Percentiles rank a stretch among this genome's conserved stretches.
Conservation (phyloP, 2,113 vertebrate species). For the Thermophis baileyi region DNA sequence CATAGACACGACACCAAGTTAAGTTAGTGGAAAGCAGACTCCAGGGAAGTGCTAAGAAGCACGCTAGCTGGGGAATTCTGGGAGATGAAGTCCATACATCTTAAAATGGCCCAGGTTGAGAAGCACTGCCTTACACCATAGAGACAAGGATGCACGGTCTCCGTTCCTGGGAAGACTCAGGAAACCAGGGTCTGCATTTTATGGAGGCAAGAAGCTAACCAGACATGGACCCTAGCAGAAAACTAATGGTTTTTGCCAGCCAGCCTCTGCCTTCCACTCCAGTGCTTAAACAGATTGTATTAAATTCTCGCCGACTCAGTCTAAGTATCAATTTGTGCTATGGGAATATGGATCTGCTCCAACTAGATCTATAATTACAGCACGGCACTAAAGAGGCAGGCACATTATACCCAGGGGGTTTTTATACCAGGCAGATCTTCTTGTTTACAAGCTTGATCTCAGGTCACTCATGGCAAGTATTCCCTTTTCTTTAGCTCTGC, state of each 20-base stretch:
- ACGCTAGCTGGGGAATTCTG: background rate
- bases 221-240: background rate
- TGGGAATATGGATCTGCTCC: constrained; percentile 44
- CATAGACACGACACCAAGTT: background rate
- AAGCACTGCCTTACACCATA: no score
- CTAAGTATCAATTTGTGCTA: constrained; percentile 42
- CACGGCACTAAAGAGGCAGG: constrained; percentile 17
- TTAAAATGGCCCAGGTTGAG: no score
- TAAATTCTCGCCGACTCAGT: constrained; percentile 19
- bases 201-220: background rate
- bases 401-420: background rate
- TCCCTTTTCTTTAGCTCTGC: background rate
- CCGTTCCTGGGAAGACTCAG: background rate
- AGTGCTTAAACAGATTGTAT: constrained; percentile 13
- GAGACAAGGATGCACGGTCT: background rate
- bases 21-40: background rate
- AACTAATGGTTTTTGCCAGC: background rate
- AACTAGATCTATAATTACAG: constrained; percentile 38
- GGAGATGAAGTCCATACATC: background rate
- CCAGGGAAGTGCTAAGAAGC: background rate
- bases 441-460: constrained; percentile 25
- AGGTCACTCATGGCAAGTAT: background rate
- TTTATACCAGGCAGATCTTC: constrained; percentile 1
- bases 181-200: background rate
- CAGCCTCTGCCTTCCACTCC: background rate